Evolutionary conservation across 1,140 invertebrate genomes (phyloP).

Genomic region (Elysia chlorotica): DNA sequence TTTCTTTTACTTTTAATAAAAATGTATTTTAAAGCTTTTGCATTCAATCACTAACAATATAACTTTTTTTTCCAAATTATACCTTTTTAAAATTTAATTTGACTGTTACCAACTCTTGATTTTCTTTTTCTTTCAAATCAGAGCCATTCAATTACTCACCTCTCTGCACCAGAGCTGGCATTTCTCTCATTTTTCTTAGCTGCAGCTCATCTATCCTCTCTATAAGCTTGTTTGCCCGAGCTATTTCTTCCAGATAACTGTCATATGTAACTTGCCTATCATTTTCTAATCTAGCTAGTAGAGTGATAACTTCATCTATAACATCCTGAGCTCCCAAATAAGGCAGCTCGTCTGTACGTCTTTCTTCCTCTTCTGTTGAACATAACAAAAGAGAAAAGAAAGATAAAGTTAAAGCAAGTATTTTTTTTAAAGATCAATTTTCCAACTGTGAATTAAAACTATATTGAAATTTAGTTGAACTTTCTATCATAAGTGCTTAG

Average conservation of each 20-base stretch:
- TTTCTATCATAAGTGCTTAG: too few species aligned
- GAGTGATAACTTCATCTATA: conserved; percentile 51
- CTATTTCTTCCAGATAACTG: conserved; percentile 41
- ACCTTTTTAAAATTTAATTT: too few species aligned
- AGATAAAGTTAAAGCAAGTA: too few species aligned
- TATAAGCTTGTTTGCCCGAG: conserved; percentile 38
- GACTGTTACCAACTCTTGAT: too few species aligned
- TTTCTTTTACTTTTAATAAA: too few species aligned
- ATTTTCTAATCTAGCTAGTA: conserved; percentile 54
- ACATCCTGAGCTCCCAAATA: conserved; percentile 58
- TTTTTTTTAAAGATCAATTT: too few species aligned
- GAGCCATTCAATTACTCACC: conserved; percentile 27
- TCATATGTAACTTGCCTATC: conserved; percentile 48
- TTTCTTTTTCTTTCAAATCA: too few species aligned
- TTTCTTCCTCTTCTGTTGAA: not conserved
- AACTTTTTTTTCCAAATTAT: too few species aligned
- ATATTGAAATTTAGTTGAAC: too few species aligned
- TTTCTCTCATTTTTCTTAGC: conserved; percentile 41
- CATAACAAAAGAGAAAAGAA: not conserved
- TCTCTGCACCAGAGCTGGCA: conserved; percentile 55
- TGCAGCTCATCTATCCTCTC: conserved; percentile 51
- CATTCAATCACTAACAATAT: too few species aligned
- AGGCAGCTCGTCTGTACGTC: conserved; percentile 30
- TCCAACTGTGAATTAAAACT: too few species aligned
- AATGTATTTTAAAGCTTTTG: too few species aligned